Base-by-base conservation (phyloP, 2,888 invertebrate species). In the Euplexia lucipara region DNA sequence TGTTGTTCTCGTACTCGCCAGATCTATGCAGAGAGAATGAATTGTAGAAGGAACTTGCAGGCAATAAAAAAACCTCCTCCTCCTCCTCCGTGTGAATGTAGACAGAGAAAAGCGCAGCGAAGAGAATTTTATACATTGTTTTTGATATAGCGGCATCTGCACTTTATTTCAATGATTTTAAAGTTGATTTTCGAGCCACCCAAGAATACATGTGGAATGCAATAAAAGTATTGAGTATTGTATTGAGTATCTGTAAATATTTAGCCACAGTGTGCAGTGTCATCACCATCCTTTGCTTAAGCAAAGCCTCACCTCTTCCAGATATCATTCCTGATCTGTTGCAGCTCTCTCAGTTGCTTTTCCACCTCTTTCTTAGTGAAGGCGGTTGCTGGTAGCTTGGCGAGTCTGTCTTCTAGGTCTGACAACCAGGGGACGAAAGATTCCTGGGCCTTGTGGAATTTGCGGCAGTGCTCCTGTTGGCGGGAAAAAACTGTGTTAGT, bases 1-100 rank as follows among this genome's bases (percentile, higher is more conserved):
- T 97, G 78, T 98, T 97, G 90, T 98, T 98, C 85, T 99, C 99
- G 84, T 97, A 99, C 91, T 99, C 99, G 10, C 98, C 98, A 14
- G 98, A 98, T 85, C 98, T 95, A 60, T 0, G 14, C 0, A 20
- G 32, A 2, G 62, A 2, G 6, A 53, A 54, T 26, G 26, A 5
- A 26, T 26, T 2, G 26, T 26, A 26, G 5, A 26, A 26, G 26
- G 26, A 26, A 26, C 5, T 26, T n/a, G n/a, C n/a, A n/a, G n/a
- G n/a, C n/a, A n/a, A n/a, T n/a, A n/a, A n/a, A n/a, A n/a, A n/a
- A n/a, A n/a, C n/a, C n/a, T n/a, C n/a, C n/a, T n/a, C n/a, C n/a
- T n/a, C n/a, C n/a, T n/a, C n/a, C n/a, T n/a, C n/a, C n/a, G n/a
- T n/a, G n/a, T n/a, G n/a, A n/a, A n/a, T n/a, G n/a, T n/a, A n/a